Evolutionary conservation across 2,888 invertebrate species (phyloP).

Genomic region (Ferdinandea cuprea): DNA sequence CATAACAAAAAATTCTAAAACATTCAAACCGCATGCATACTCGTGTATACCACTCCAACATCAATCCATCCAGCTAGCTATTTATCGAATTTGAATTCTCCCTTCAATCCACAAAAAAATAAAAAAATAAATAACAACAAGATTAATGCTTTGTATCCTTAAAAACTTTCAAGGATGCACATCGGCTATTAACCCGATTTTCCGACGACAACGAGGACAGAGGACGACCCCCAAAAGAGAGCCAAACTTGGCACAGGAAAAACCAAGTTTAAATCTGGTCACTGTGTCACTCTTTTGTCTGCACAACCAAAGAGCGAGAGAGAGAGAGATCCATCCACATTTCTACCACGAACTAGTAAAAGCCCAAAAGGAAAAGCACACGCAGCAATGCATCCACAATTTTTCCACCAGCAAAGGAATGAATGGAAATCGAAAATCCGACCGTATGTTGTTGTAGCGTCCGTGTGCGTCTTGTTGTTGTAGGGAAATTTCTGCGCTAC

Average conservation of each 20-base stretch:
- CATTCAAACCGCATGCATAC: not conserved
- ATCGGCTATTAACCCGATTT: slow-evolving; percentile 73
- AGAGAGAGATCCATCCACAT: not conserved
- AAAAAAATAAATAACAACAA: slow-evolving; percentile 19
- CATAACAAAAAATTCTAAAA: slow-evolving; percentile 1
- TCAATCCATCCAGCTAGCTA: slow-evolving; percentile 3
- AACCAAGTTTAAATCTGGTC: slow-evolving; percentile 33
- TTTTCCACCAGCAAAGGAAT: slow-evolving; percentile 53
- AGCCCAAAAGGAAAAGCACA: slow-evolving; percentile 60
- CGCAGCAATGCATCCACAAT: slow-evolving; percentile 44
- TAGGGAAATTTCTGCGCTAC: slow-evolving; percentile 49
- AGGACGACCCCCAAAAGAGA: slow-evolving; percentile 8
- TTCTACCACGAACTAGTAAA: slow-evolving; percentile 2
- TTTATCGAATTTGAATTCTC: slow-evolving; percentile 40
- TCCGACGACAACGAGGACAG: not conserved
- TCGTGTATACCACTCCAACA: not conserved
- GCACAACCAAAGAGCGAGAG: slow-evolving; percentile 27
- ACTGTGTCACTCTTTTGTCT: slow-evolving; percentile 14
- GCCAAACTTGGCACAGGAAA: slow-evolving; percentile 56
- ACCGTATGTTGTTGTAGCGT: too few relatives aligned
- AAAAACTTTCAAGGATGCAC: slow-evolving; percentile 72
- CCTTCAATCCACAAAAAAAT: not conserved
- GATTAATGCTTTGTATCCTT: slow-evolving; percentile 64
- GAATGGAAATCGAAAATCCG: slow-evolving; percentile 68
- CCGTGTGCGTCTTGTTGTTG: slow-evolving; percentile 42